Evolutionary conservation across 2,797 vertebrate genomes (phyloP).

Genomic region (Dendrocincla fuliginosa): DNA sequence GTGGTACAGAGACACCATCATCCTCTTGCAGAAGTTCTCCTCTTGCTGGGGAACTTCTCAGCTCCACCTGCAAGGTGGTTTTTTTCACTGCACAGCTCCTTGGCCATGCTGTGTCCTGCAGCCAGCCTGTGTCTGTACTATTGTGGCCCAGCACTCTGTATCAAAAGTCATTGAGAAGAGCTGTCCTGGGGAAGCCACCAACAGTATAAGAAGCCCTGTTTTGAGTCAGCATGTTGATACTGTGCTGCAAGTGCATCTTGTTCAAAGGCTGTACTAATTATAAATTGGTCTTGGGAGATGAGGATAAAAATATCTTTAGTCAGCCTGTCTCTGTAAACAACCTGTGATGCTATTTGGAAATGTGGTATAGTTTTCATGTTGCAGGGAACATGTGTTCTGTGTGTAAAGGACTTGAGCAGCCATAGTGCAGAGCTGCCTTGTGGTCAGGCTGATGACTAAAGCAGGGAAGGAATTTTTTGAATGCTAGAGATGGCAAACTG

Average conservation of each 20-base stretch:
- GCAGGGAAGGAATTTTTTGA: background rate
- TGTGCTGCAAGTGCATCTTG: background rate
- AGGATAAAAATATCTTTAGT: conserved; percentile 48
- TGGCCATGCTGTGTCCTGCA: rapidly evolving
- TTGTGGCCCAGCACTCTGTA: background rate
- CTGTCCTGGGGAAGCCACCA: background rate
- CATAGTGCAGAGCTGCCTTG: background rate
- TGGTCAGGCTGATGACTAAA: background rate
- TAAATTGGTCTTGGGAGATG: conserved; percentile 46
- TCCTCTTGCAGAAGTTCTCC: background rate
- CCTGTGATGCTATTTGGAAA: conserved; percentile 36
- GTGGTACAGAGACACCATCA: rapidly evolving
- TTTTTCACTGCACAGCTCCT: background rate
- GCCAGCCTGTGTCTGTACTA: rapidly evolving
- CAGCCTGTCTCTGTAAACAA: conserved; percentile 41
- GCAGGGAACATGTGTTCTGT: background rate
- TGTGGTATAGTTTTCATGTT: background rate
- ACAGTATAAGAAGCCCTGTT: background rate
- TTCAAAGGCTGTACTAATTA: conserved; percentile 57
- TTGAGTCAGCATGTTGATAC: background rate
- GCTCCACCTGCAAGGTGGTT: background rate
- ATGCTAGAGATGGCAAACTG: background rate
- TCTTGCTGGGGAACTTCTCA: background rate
- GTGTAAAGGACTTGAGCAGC: background rate
- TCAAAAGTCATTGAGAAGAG: background rate